Conservation (phyloP, 2,888 invertebrate species). For the Marasmarcha lunaedactyla region DNA sequence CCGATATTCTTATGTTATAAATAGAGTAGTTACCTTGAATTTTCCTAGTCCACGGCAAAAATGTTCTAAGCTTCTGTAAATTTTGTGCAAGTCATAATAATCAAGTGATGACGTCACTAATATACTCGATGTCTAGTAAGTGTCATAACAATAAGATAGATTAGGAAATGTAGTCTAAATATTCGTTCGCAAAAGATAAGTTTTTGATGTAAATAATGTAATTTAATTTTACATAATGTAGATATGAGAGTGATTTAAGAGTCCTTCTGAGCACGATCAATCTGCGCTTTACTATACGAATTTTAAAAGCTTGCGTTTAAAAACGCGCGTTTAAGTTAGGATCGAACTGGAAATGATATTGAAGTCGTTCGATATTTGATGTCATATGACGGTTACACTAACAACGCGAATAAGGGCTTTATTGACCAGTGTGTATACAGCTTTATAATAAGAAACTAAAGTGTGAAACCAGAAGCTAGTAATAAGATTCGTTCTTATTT, state of each 20-base stretch:
- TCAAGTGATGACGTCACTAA: slow-evolving; percentile 9
- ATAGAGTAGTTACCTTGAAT: slow-evolving; percentile 43
- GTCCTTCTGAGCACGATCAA: not conserved
- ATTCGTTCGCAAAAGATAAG: not conserved
- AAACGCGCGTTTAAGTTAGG: no score
- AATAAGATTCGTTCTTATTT: not conserved
- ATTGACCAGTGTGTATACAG: slow-evolving; percentile 1
- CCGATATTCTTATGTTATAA: slow-evolving; percentile 9
- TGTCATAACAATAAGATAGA: not conserved
- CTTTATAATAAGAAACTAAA: not conserved
- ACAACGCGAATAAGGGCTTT: no score
- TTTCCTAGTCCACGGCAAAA: slow-evolving; percentile 52
- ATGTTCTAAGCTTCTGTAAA: slow-evolving; percentile 46
- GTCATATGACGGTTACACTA: no score
- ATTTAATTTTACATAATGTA: slow-evolving; percentile 9
- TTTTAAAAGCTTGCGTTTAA: not conserved
- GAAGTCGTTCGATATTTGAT: no score
- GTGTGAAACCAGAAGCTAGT: not conserved
- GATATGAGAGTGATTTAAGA: slow-evolving; percentile 6
- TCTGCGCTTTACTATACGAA: no score
- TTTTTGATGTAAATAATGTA: not conserved
- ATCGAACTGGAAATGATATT: no score
- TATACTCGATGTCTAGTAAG: slow-evolving; percentile 4
- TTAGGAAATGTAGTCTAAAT: not conserved
- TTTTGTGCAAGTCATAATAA: slow-evolving; percentile 23